Conservation (phyloP, 1,140 invertebrate genomes). For the Chionoecetes opilio region DNA sequence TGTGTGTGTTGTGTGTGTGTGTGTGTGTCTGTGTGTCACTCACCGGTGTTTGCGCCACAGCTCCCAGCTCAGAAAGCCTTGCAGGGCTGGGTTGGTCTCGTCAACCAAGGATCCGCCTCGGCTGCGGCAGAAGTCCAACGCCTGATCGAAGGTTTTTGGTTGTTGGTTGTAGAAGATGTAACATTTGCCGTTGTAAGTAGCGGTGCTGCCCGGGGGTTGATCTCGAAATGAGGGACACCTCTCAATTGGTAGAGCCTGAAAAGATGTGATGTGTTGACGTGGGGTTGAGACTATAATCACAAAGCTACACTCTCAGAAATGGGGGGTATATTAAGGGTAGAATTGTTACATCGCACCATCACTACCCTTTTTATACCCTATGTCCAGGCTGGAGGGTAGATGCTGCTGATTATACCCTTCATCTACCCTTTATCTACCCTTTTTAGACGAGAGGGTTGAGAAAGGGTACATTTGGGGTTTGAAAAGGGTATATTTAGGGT, state of each 20-base stretch:
- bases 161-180: conserved; percentile 97
- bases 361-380: too few relatives aligned
- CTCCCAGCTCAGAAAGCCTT: conserved; percentile 97
- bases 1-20: neutral
- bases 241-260: conserved; percentile 94
- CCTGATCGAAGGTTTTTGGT: conserved; percentile 91
- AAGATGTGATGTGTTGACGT: neutral
- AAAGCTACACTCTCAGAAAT: too few relatives aligned
- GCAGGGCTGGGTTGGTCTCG: conserved; percentile 96
- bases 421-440: too few relatives aligned
- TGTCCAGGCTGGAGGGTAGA: too few relatives aligned
- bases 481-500: too few relatives aligned
- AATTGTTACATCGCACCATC: too few relatives aligned
- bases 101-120: conserved; percentile 94
- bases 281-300: too few relatives aligned
- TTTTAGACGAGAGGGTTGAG: too few relatives aligned
- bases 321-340: too few relatives aligned
- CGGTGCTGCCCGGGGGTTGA: conserved; percentile 94
- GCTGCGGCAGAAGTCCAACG: conserved; percentile 91
- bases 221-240: conserved; percentile 96
- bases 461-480: too few relatives aligned
- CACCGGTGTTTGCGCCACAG: conserved; percentile 94
- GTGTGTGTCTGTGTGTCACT: neutral
- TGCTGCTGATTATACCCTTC: too few relatives aligned
- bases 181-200: conserved; percentile 98